Evolutionary conservation across 2,797 vertebrate genomes (phyloP).

Genomic region (Premnoplex brunnescens): DNA sequence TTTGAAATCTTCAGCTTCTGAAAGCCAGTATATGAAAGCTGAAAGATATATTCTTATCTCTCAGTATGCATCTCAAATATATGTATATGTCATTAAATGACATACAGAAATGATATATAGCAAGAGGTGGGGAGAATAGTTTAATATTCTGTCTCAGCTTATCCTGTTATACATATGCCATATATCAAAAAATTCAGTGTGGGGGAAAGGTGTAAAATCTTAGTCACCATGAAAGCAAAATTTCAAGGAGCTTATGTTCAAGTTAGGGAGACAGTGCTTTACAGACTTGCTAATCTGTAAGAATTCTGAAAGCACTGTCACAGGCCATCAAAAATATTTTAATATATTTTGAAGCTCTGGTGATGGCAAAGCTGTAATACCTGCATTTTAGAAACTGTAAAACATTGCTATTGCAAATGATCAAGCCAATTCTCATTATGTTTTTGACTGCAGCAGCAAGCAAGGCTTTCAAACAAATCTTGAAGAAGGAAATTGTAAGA

Average conservation of each 20-base stretch:
- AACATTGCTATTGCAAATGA: neutral
- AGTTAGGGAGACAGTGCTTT: neutral
- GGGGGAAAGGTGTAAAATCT: conserved; percentile 28
- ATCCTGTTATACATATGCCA: neutral
- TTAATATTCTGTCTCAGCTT: neutral
- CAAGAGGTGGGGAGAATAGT: neutral
- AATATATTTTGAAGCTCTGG: neutral
- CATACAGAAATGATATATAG: neutral
- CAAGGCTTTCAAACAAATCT: neutral
- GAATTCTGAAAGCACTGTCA: neutral
- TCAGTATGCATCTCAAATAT: neutral
- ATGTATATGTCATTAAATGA: neutral
- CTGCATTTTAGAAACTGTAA: neutral
- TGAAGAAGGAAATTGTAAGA: neutral
- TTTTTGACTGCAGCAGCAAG: neutral
- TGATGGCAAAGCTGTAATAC: neutral
- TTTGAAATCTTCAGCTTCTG: neutral
- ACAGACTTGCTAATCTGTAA: neutral
- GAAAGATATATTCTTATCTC: neutral
- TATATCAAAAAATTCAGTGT: neutral
- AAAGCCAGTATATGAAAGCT: neutral
- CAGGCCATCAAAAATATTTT: neutral
- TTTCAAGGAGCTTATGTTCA: neutral
- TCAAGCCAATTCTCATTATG: neutral
- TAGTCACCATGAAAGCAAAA: neutral